Percentiles rank a stretch among this genome's conserved stretches.
Evolutionary conservation across 37 sponge, comb jelly and placozoan genomes (phyloP).

Genomic region (Chondrosia reniformis): DNA sequence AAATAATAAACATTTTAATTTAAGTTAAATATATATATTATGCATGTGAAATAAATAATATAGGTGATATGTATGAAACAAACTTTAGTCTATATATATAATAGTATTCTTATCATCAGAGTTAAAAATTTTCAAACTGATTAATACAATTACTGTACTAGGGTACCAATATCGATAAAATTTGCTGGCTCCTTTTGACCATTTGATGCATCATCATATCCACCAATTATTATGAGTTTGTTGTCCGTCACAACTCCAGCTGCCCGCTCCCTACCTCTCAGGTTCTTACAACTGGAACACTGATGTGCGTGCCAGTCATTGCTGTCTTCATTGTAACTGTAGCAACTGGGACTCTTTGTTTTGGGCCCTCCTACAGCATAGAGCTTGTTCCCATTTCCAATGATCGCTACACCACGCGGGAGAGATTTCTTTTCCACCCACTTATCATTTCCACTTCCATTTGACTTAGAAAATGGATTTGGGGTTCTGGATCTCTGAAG

Average conservation of each 20-base stretch:
- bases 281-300: not conserved
- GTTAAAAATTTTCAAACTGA: too few species aligned
- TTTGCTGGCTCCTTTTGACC: not conserved
- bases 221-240: not conserved
- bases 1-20: too few species aligned
- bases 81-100: too few species aligned
- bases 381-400: not conserved
- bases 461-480: too few species aligned
- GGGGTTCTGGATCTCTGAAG: too few species aligned
- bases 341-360: not conserved
- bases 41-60: too few species aligned
- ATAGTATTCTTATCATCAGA: too few species aligned
- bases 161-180: not conserved
- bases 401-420: not conserved
- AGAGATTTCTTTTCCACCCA: not conserved
- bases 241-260: not conserved
- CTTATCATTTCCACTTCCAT: not conserved
- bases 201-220: not conserved
- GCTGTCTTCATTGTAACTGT: not conserved
- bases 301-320: not conserved
- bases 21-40: too few species aligned
- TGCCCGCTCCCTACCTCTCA: not conserved
- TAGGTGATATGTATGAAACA: too few species aligned
- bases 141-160: too few species aligned
- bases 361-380: not conserved